A percentile compares a stretch with the other conserved stretches of the same genome.
Evolutionary conservation across 1,140 invertebrate species (phyloP).

Genomic region (Aphelinus atriplicis): DNA sequence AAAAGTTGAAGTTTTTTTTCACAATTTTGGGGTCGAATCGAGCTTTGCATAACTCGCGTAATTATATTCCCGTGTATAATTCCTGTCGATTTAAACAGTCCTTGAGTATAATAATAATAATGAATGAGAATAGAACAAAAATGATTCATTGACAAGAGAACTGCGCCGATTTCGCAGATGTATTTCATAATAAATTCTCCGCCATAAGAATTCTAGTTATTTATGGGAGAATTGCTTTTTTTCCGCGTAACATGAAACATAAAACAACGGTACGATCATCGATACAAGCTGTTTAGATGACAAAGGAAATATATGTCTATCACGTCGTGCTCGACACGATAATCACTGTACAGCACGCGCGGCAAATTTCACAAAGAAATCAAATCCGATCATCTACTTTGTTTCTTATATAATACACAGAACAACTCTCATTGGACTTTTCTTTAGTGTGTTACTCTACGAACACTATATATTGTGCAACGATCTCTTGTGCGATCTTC

Average conservation of each 20-base stretch:
- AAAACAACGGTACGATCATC: neutral
- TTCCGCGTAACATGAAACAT: neutral
- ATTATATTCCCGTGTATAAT: no score
- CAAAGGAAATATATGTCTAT: constrained; percentile 9
- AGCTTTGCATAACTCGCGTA: no score
- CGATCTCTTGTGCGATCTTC: constrained; percentile 17
- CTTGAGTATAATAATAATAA: no score
- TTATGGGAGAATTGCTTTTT: no score
- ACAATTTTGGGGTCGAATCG: no score
- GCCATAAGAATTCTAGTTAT: no score
- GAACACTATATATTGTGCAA: constrained; percentile 16
- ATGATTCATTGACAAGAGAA: no score
- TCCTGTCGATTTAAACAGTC: no score
- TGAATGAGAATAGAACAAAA: no score
- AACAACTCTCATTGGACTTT: constrained; percentile 18
- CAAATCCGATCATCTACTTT: constrained; percentile 15
- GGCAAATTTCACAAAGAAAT: constrained; percentile 29
- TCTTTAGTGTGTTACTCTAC: constrained; percentile 11
- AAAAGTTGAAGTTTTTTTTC: no score
- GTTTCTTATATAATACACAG: constrained; percentile 25
- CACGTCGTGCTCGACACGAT: constrained; percentile 20
- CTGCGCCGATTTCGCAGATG: no score
- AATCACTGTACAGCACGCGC: constrained; percentile 33
- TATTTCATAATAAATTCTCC: no score
- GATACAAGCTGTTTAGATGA: constrained; percentile 13